Conservation (phyloP, 2,113 vertebrate species). For the Theropithecus gelada region DNA sequence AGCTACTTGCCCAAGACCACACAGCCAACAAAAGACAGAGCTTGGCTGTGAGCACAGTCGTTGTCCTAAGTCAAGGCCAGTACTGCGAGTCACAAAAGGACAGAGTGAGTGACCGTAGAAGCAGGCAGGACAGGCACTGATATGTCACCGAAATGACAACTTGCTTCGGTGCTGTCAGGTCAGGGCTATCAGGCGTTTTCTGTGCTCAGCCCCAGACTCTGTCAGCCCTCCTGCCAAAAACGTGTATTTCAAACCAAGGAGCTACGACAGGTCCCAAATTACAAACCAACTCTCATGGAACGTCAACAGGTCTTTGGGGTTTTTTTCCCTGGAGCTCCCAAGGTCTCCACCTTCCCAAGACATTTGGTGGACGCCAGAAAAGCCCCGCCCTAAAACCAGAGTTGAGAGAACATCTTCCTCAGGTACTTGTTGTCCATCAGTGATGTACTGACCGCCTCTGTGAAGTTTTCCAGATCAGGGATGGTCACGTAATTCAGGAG, state of each 20-base stretch:
- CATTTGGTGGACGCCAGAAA: neutral
- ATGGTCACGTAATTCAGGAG: neutral
- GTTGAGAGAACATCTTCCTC: fast-evolving
- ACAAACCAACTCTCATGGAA: neutral
- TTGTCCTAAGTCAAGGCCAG: neutral
- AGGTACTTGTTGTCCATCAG: fast-evolving
- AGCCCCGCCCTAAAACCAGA: neutral
- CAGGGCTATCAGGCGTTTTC: neutral
- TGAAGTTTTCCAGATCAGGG: constrained; percentile 45
- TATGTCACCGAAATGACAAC: neutral
- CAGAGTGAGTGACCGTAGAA: neutral
- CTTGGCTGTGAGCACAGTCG: neutral
- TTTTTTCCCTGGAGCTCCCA: neutral
- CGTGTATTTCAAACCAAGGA: neutral
- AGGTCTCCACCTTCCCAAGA: no score
- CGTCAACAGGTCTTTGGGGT: neutral
- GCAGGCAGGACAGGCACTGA: neutral
- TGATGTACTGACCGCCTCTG: fast-evolving
- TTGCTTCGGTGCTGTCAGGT: neutral
- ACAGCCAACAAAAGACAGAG: neutral
- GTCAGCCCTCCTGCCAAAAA: neutral
- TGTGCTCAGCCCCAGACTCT: neutral
- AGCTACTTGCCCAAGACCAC: neutral
- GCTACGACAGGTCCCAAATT: neutral
- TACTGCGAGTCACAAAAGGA: neutral